These are phyloP conservation scores for Peromyscus attwateri DNA, from an alignment of 2,797 vertebrate species.

Conservation along the genomic window DNA sequence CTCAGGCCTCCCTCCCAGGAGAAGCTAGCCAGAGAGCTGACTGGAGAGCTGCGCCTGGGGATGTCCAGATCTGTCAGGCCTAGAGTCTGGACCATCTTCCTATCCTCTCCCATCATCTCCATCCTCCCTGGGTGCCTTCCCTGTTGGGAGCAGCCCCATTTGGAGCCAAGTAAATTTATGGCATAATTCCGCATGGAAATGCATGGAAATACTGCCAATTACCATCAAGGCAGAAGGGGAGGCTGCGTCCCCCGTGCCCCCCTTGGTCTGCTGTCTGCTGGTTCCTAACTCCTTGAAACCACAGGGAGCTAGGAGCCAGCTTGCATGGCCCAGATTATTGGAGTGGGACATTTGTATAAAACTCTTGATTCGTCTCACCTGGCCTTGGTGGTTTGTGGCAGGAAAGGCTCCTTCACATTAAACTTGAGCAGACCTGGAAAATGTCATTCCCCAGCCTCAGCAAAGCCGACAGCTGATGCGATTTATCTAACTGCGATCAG, in stretches of 20 bases:
- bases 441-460: constrained; percentile 87
- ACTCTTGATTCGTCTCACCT: constrained; percentile 87
- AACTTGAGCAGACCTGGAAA: constrained; percentile 86
- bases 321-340: constrained; percentile 75
- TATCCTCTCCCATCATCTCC: not conserved
- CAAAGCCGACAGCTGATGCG: constrained; percentile 88
- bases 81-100: not conserved
- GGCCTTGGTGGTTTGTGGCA: constrained; percentile 79
- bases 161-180: constrained; percentile 86
- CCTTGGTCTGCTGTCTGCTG: constrained; percentile 62
- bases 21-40: constrained; percentile 40
- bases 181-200: constrained; percentile 87
- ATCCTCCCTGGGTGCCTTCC: constrained; percentile 39
- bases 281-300: constrained; percentile 79
- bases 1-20: not conserved
- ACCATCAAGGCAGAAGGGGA: constrained; percentile 85
- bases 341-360: constrained; percentile 83
- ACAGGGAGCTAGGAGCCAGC: constrained; percentile 81
- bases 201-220: constrained; percentile 89
- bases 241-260: constrained; percentile 66
- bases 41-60: not conserved
- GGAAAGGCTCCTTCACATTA: constrained; percentile 76
- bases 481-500: constrained; percentile 90
- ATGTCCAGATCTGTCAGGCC: not conserved
- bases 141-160: constrained; percentile 77